These are phyloP conservation scores for Maccullochella peelii DNA, from an alignment of 2,113 vertebrate species.

Conservation along the genomic window DNA sequence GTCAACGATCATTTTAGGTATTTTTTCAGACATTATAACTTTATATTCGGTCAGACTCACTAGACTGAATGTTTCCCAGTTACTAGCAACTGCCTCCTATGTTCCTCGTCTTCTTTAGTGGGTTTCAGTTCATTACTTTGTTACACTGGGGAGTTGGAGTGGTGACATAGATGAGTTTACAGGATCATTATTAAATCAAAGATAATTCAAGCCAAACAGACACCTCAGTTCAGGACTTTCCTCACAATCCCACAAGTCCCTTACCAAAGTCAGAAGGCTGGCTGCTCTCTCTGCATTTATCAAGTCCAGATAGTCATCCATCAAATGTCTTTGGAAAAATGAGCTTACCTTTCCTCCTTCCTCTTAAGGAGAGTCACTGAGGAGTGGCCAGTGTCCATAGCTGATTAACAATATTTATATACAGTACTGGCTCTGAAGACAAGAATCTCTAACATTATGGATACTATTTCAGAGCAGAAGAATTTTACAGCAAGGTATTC, in stretches of 20 bases:
- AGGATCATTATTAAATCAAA: constrained; percentile 47
- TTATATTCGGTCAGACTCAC: neutral
- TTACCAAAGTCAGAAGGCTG: constrained; percentile 25
- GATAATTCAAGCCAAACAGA: constrained; percentile 44
- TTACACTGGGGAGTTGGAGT: constrained; percentile 9
- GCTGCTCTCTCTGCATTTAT: constrained; percentile 19
- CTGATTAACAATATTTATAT: neutral
- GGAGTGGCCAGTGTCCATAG: neutral
- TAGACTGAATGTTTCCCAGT: neutral
- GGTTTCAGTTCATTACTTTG: constrained; percentile 19
- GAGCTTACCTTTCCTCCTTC: neutral
- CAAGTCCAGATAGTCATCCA: constrained; percentile 12
- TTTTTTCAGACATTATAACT: neutral
- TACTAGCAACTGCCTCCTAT: neutral
- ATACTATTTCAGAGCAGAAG: neutral
- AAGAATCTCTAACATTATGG: neutral
- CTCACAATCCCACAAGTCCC: constrained; percentile 33
- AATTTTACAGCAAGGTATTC: constrained; percentile 1
- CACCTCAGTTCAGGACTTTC: constrained; percentile 10
- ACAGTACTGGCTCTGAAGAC: neutral
- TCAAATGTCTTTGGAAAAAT: constrained; percentile 22
- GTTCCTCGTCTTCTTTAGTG: neutral
- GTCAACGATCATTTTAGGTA: too few species aligned
- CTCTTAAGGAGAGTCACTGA: neutral
- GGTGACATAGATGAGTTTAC: constrained; percentile 20